These are phyloP conservation scores for Ethmia dodecea DNA, from an alignment of 2,888 invertebrate species.

Conservation along the genomic window DNA sequence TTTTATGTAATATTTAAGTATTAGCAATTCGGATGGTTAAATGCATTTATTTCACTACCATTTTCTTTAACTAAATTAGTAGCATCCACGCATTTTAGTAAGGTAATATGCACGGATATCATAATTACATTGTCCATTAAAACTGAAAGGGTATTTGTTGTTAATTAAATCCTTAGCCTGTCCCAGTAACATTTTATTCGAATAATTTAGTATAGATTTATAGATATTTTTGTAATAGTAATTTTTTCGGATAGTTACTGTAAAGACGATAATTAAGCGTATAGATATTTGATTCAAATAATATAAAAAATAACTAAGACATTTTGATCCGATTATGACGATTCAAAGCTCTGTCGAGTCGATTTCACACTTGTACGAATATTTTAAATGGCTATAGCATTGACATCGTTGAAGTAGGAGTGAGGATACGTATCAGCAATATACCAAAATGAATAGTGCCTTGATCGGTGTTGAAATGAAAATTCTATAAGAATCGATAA, in stretches of 20 bases:
- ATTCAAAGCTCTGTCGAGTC: no score
- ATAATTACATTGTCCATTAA: conserved; percentile 43
- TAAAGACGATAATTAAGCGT: conserved; percentile 42
- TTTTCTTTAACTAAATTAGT: conserved; percentile 40
- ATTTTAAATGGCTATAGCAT: conserved; percentile 60
- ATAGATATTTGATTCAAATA: conserved; percentile 37
- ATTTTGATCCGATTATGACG: no score
- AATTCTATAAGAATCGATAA: conserved; percentile 55
- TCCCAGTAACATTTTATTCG: conserved; percentile 64
- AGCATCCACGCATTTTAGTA: conserved; percentile 43
- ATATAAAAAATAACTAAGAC: conserved; percentile 15
- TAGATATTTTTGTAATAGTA: conserved; percentile 76
- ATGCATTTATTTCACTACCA: conserved; percentile 56
- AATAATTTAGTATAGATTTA: conserved; percentile 70
- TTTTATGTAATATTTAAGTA: conserved; percentile 19
- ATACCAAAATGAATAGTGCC: conserved; percentile 76
- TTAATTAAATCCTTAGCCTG: conserved; percentile 72
- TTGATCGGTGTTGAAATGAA: conserved; percentile 57
- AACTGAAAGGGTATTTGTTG: conserved; percentile 64
- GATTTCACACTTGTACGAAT: conserved; percentile 56
- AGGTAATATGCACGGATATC: conserved; percentile 41
- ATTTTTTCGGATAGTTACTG: conserved; percentile 61
- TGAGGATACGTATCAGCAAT: conserved; percentile 75
- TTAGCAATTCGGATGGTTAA: conserved; percentile 25
- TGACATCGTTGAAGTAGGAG: conserved; percentile 71